Percentiles rank a stretch among this genome's conserved stretches.
phyloP scores from a whole-genome alignment of 2,113 vertebrate genomes.

The Cyprinodon tularosa region DNA sequence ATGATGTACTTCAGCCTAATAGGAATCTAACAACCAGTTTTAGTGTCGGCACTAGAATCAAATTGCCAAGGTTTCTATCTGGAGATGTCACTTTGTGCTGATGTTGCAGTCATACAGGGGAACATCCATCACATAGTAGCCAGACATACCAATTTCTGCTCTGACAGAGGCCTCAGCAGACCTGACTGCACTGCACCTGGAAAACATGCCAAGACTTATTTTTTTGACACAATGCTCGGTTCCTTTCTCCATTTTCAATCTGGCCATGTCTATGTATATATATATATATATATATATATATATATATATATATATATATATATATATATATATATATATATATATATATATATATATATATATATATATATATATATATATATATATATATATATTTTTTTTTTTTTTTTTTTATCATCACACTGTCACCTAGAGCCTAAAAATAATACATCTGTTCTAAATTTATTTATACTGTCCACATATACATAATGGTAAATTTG shows the following conservation, averaged over 20 bases:
- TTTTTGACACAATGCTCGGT: not conserved
- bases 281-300: not conserved
- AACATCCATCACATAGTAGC: constrained; percentile 51
- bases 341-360: too few relatives aligned
- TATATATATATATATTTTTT: too few relatives aligned
- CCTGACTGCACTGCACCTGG: constrained; percentile 4
- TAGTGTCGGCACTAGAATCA: not conserved
- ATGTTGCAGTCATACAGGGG: constrained; percentile 33
- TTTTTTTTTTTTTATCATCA: too few relatives aligned
- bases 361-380: too few relatives aligned
- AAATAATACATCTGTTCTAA: too few relatives aligned
- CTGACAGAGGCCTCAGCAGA: constrained; percentile 55
- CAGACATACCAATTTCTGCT: constrained; percentile 53
- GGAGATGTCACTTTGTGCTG: not conserved
- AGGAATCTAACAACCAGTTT: not conserved
- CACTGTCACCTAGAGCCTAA: too few relatives aligned
- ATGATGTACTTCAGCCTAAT: not conserved
- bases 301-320: too few relatives aligned
- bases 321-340: too few relatives aligned
- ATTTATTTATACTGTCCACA: too few relatives aligned
- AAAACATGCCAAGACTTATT: not conserved
- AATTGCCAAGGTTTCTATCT: not conserved
- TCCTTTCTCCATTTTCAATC: not conserved
- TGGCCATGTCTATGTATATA: not conserved
- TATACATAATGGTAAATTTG: too few relatives aligned